These are phyloP conservation scores for Platysternon megacephalum DNA, from an alignment of 2,113 vertebrate genomes.

Conservation along the genomic window DNA sequence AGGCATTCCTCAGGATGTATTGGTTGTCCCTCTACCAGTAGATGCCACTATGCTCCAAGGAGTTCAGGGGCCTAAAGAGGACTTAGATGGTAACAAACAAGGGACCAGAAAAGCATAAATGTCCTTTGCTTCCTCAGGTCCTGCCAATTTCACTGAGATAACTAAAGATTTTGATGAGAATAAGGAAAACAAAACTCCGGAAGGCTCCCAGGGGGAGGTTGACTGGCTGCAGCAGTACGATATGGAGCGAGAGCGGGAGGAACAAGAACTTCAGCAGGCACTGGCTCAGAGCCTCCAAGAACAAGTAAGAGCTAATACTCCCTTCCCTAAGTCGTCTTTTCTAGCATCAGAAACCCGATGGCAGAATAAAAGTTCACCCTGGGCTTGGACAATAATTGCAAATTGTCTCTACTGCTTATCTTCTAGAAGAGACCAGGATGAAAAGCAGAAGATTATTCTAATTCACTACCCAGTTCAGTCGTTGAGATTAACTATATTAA, in stretches of 20 bases:
- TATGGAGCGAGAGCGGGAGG: constrained; percentile 93
- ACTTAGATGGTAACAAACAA: neutral
- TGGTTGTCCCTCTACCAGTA: constrained; percentile 35
- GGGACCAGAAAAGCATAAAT: constrained; percentile 1
- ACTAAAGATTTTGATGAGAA: constrained; percentile 96
- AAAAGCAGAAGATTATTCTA: neutral
- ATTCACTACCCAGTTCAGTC: neutral
- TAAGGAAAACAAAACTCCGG: constrained; percentile 99
- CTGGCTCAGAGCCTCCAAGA: constrained; percentile 97
- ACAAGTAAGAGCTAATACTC: constrained; percentile 84
- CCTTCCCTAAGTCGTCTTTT: neutral
- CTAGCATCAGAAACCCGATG: neutral
- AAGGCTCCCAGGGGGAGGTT: constrained; percentile 88
- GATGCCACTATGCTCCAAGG: constrained; percentile 60
- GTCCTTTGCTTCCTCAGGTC: constrained; percentile 71
- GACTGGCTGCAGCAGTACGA: constrained; percentile 97
- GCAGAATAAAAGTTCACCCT: neutral
- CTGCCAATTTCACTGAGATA: constrained; percentile 78
- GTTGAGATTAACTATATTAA: neutral
- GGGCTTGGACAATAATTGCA: neutral
- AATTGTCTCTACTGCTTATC: neutral
- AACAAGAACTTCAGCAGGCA: constrained; percentile 97
- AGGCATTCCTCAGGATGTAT: too few species aligned
- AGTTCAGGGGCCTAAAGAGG: neutral
- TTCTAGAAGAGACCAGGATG: neutral